These are phyloP conservation scores for Melospiza georgiana DNA, from an alignment of 2,113 vertebrate species.

Conservation along the genomic window DNA sequence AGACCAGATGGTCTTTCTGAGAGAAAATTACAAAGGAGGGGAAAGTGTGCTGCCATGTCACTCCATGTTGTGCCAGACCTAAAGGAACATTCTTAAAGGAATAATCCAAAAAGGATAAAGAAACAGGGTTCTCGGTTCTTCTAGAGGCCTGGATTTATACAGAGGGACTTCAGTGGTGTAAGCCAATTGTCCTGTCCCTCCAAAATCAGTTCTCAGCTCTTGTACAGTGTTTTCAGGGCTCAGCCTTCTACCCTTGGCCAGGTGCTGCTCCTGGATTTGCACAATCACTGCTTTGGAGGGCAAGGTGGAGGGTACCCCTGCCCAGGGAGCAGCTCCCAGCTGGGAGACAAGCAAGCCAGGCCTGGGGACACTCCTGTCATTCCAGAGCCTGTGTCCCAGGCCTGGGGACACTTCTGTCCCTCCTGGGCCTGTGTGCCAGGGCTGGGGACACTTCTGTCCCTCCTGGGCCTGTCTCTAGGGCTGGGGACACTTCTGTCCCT, in stretches of 20 bases:
- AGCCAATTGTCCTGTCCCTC: neutral
- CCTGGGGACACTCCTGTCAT: neutral
- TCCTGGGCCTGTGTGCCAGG: neutral
- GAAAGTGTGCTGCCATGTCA: neutral
- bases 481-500: neutral
- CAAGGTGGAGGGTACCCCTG: neutral
- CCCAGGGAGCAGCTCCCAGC: neutral
- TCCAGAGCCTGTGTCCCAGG: neutral
- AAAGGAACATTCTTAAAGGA: neutral
- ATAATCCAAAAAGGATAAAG: neutral
- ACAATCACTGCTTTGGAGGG: rapidly evolving
- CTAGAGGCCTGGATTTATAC: neutral
- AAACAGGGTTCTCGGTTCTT: neutral
- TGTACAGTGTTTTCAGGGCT: neutral
- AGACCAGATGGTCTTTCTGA: neutral
- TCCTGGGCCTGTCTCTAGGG: neutral
- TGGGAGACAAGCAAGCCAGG: neutral
- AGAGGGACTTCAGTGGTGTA: neutral
- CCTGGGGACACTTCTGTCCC: neutral
- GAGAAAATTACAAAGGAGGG: neutral
- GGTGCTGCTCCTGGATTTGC: neutral
- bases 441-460: neutral
- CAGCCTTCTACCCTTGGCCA: neutral
- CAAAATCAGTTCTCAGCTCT: neutral
- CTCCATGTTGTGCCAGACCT: neutral